Conservation (phyloP, 2,888 invertebrate genomes). For the Fabriciana adippe region DNA sequence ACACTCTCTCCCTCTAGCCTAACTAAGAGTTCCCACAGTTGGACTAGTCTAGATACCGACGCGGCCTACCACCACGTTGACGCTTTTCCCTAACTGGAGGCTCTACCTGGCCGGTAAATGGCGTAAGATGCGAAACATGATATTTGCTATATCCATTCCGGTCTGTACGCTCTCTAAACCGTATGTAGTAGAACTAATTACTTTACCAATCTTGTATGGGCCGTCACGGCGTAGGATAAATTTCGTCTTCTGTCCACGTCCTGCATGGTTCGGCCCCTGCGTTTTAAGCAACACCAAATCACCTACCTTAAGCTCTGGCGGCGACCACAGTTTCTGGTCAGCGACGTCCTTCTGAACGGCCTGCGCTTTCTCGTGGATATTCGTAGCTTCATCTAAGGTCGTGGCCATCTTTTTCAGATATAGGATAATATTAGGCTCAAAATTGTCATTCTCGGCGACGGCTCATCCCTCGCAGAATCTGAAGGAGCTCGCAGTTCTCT, state of each 20-base stretch:
- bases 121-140: no score
- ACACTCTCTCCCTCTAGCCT: no score
- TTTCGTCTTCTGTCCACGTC: conserved; percentile 13
- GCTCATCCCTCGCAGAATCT: conserved; percentile 2
- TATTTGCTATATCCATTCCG: no score
- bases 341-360: not conserved
- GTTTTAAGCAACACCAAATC: conserved; percentile 28
- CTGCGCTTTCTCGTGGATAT: conserved; percentile 21
- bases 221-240: conserved; percentile 20
- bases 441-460: conserved; percentile 19
- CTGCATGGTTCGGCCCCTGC: conserved; percentile 15
- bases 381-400: conserved; percentile 9
- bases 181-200: not conserved
- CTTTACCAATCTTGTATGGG: not conserved
- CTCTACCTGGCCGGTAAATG: no score
- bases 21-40: no score
- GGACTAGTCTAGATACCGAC: no score
- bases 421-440: conserved; percentile 12
- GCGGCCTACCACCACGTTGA: no score
- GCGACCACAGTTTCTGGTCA: not conserved
- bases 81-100: no score
- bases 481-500: conserved; percentile 32
- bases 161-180: not conserved
- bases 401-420: conserved; percentile 9
- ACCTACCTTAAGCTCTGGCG: conserved; percentile 5